A percentile compares a stretch with the other conserved stretches of the same genome.
phyloP scores from a whole-genome alignment of 2,113 vertebrate genomes.

The Pitta sordida region DNA sequence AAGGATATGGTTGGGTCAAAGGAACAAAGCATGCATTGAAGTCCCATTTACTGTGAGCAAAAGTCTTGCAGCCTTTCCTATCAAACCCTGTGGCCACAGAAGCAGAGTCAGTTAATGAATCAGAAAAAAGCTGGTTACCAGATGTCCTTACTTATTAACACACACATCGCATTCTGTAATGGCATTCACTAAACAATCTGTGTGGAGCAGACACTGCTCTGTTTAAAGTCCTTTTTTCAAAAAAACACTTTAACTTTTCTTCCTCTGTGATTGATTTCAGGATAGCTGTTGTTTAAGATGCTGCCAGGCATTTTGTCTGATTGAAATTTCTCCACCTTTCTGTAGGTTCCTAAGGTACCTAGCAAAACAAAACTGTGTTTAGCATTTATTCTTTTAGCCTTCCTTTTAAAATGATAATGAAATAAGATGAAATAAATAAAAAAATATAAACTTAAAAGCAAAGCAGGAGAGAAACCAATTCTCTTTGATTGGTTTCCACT shows the following conservation, averaged over 20 bases:
- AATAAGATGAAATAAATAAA: conserved; percentile 34
- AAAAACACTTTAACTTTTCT: conserved; percentile 35
- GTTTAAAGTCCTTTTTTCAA: conserved; percentile 33
- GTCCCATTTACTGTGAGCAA: conserved; percentile 66
- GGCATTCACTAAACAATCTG: conserved; percentile 78
- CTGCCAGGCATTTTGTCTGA: background rate
- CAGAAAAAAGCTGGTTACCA: conserved; percentile 92
- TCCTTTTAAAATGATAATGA: conserved; percentile 1
- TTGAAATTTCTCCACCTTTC: background rate
- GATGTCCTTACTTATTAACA: conserved; percentile 88
- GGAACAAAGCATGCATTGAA: conserved; percentile 62
- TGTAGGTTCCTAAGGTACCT: conserved; percentile 8
- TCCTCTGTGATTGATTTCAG: conserved; percentile 33
- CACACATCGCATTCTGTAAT: conserved; percentile 76
- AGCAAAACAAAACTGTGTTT: background rate
- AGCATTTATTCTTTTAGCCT: background rate
- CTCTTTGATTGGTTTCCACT: conserved; percentile 75
- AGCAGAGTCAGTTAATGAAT: conserved; percentile 85
- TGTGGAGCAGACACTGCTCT: conserved; percentile 60
- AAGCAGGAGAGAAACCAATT: conserved; percentile 68
- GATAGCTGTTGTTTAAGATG: conserved; percentile 16
- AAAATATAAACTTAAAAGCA: conserved; percentile 56
- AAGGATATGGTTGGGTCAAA: conserved; percentile 35
- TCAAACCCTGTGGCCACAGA: conserved; percentile 76
- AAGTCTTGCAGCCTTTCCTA: conserved; percentile 66